phyloP scores from a whole-genome alignment of 2,797 vertebrate species.

The Onychomys arenicola region DNA sequence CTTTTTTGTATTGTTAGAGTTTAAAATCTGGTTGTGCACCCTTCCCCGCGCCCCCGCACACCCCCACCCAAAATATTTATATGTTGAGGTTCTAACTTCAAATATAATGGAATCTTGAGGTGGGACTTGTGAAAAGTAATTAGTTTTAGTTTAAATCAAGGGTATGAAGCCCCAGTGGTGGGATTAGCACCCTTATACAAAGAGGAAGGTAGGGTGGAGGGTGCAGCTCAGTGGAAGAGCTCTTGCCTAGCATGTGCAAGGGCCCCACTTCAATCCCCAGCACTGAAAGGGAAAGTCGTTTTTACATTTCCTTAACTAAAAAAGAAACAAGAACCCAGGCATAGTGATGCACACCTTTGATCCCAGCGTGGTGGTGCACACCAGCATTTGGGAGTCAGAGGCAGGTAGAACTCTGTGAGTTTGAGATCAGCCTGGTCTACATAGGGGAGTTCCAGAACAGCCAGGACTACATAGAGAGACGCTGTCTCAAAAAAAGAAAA shows the following conservation, averaged over 20 bases:
- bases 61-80: too few relatives aligned
- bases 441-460: background rate
- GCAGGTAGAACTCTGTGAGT: background rate
- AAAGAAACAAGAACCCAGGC: background rate
- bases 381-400: background rate
- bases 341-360: background rate
- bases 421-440: background rate
- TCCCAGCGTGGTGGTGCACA: background rate
- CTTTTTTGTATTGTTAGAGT: background rate
- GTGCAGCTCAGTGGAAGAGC: background rate
- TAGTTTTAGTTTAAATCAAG: background rate
- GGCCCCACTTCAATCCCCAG: background rate
- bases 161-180: background rate
- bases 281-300: background rate
- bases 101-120: background rate
- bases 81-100: background rate
- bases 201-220: background rate
- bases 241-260: background rate
- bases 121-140: background rate
- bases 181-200: background rate
- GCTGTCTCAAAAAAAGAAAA: background rate
- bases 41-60: too few relatives aligned
- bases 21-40: background rate
- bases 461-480: background rate
- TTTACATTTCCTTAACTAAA: background rate